Base-by-base conservation (phyloP, 2,888 invertebrate species). In the Mesorhabditis sp. region DNA sequence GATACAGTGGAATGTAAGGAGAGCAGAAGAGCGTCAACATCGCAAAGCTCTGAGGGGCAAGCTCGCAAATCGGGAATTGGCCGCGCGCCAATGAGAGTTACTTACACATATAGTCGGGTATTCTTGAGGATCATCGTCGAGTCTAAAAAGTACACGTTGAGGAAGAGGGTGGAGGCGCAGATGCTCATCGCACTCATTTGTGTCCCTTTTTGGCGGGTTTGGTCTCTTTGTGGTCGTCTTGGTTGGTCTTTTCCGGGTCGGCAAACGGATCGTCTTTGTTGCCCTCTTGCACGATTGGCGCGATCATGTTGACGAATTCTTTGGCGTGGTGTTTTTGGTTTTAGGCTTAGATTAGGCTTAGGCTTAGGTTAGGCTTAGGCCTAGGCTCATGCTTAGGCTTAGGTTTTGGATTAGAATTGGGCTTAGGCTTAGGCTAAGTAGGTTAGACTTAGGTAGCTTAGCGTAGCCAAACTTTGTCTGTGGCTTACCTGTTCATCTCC, bases 231-330 rank as follows among this genome's bases (percentile, higher is more conserved):
- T 13, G 7, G 10, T 50, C 58, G 7, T 50, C 58, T 50, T 50
- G 58, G 28, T 28, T 28, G n/a, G 58, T n/a, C n/a, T 50, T 50
- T n/a, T 50, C 58, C n/a, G 81, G 81, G 45, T 84, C 84, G 64
- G 80, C 81, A 68, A 84, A 85, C 13, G 82, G 82, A 70, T 83
- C 83, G 62, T 82, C 80, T 67, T 84, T 85, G 67, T 70, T 80
- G 41, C 80, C 80, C 7, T 86, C 85, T 41, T 82, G 77, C n/a
- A 85, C 84, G 28, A 86, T 85, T 42, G 86, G 84, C 13, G 85
- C 83, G 42, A 85, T 80, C 81, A 83, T 85, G 68, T 83, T 80
- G 42, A 85, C 85, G 74, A 85, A 85, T 67, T 85, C n/a, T n/a
- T n/a, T n/a, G n/a, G n/a, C n/a, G n/a, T n/a, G n/a, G n/a, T n/a